A percentile compares a stretch with the other conserved stretches of the same genome.
These are phyloP conservation scores for Aphelenchoides fujianensis DNA, from an alignment of 1,140 invertebrate species.

Conservation along the genomic window DNA sequence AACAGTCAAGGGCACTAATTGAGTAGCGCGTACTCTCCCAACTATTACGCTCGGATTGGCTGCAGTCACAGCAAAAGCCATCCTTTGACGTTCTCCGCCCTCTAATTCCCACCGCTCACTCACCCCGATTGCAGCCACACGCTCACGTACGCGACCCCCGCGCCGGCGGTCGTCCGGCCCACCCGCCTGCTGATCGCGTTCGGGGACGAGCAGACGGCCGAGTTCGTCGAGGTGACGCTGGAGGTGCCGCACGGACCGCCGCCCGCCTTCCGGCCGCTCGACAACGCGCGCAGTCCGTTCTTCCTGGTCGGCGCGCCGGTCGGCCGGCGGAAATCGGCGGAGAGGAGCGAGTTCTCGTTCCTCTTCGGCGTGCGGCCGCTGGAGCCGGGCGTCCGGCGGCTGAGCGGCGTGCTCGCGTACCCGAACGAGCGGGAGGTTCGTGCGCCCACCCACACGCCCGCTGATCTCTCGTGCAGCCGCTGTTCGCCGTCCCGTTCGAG, in stretches of 20 bases:
- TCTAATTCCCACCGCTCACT: too few species aligned
- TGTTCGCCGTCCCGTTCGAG: background rate
- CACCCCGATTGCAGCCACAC: background rate
- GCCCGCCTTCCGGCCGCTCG: background rate
- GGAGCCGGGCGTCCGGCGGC: background rate
- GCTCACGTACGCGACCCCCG: background rate
- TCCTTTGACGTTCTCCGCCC: too few species aligned
- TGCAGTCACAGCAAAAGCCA: too few species aligned
- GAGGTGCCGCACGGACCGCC: background rate
- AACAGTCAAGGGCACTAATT: too few species aligned
- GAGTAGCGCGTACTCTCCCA: too few species aligned
- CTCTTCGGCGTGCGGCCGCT: background rate
- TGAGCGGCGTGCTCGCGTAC: background rate
- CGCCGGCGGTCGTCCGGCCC: background rate
- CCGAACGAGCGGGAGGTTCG: background rate
- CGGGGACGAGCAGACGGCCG: background rate
- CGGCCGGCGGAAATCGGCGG: background rate
- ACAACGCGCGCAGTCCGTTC: slow-evolving; percentile 7
- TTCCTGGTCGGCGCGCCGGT: slow-evolving; percentile 2
- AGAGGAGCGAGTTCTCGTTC: background rate
- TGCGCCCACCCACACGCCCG: background rate
- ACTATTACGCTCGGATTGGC: too few species aligned
- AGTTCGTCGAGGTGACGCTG: slow-evolving; percentile 7
- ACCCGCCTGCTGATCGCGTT: background rate
- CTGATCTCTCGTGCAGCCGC: background rate